Percentiles rank a stretch among this genome's conserved stretches.
Evolutionary conservation across 2,888 invertebrate species (phyloP).

Genomic region (Rhopalosiphum nymphaeae): DNA sequence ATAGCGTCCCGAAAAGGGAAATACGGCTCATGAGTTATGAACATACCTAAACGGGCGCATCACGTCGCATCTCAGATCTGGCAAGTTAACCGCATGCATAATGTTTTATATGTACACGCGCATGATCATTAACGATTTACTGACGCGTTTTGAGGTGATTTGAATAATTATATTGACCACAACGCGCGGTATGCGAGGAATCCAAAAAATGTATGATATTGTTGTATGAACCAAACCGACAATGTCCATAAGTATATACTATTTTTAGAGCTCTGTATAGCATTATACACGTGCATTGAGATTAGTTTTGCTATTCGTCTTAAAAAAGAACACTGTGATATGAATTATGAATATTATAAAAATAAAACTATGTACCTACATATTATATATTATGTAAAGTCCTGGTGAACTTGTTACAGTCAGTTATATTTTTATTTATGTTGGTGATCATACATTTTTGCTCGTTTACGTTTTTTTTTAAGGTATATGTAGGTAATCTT

Average conservation of each 20-base stretch:
- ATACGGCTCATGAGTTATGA: background rate
- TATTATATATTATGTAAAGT: background rate
- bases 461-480: background rate
- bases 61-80: background rate
- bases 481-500: background rate
- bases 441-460: background rate
- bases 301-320: background rate
- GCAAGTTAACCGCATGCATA: background rate
- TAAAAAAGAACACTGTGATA: background rate
- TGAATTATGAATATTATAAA: background rate
- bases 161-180: background rate
- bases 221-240: background rate
- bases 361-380: background rate
- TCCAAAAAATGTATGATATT: background rate
- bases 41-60: background rate
- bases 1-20: background rate
- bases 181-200: background rate
- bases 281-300: background rate
- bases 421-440: background rate
- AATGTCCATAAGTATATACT: background rate
- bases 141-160: background rate
- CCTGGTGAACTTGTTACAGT: background rate
- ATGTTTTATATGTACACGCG: background rate
- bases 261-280: background rate
- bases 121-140: background rate